Conservation (phyloP, 2,113 vertebrate species). For the Cynopterus brachyotis region DNA sequence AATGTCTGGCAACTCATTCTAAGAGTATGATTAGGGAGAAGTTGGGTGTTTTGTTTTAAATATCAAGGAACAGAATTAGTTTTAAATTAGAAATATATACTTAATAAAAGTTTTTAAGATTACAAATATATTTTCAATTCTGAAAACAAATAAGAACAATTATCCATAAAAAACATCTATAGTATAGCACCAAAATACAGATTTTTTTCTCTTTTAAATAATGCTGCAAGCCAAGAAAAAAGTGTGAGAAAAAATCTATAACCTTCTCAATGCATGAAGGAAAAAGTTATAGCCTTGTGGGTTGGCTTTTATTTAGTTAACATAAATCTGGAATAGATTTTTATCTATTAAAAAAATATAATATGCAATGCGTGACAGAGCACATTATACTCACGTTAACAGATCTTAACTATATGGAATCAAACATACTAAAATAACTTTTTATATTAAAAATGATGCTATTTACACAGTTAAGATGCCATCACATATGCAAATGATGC, state of each 20-base stretch:
- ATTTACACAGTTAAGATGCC: constrained; percentile 71
- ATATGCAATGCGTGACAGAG: constrained; percentile 73
- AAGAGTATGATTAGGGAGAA: not conserved
- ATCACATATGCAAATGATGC: constrained; percentile 72
- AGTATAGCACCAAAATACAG: not conserved
- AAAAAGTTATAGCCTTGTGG: constrained; percentile 46
- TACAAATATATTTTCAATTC: constrained; percentile 33
- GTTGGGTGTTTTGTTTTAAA: not conserved
- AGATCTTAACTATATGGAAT: constrained; percentile 60
- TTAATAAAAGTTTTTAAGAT: constrained; percentile 9
- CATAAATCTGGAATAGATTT: constrained; percentile 78
- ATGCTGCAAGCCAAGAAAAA: constrained; percentile 49
- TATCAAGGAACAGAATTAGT: not conserved
- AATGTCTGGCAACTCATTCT: not conserved
- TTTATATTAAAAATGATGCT: constrained; percentile 71
- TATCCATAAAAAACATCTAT: not conserved
- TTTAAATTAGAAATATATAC: constrained; percentile 18
- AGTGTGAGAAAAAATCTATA: constrained; percentile 54
- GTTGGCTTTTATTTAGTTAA: constrained; percentile 73
- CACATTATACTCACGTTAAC: constrained; percentile 69
- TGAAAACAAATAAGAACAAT: constrained; percentile 4
- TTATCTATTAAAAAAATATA: constrained; percentile 73
- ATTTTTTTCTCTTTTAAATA: constrained; percentile 11
- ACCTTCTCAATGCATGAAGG: constrained; percentile 43
- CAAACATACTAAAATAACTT: constrained; percentile 72